Conservation (phyloP, 1,140 invertebrate species). For the Drosophila pruinosa region DNA sequence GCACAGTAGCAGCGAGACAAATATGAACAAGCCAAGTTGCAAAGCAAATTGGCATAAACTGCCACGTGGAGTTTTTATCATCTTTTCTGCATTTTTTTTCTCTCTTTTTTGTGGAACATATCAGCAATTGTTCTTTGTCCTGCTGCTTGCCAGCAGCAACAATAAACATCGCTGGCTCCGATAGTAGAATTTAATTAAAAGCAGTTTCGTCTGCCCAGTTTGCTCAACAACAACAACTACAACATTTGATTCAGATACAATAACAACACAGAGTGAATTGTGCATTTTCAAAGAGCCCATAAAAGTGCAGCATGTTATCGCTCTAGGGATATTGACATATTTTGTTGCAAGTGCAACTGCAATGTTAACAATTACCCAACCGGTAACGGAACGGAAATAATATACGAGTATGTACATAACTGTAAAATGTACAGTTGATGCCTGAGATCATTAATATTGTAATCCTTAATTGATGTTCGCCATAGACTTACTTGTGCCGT, state of each 20-base stretch:
- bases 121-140: not conserved
- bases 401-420: no score
- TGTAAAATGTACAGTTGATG: no score
- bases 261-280: conserved; percentile 12
- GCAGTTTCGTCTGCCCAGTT: conserved; percentile 19
- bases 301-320: conserved; percentile 2
- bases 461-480: not conserved
- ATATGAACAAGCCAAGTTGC: conserved; percentile 4
- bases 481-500: no score
- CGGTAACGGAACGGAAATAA: no score
- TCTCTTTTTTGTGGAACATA: not conserved
- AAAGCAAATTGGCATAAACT: conserved; percentile 22
- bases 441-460: no score
- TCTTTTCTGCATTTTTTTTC: not conserved
- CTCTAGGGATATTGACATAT: conserved; percentile 14
- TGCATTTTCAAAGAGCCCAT: conserved; percentile 22
- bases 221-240: not conserved
- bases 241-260: no score
- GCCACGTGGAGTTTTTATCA: not conserved
- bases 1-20: not conserved
- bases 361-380: not conserved
- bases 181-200: conserved; percentile 64
- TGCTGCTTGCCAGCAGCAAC: conserved; percentile 9
- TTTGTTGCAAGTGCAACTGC: not conserved
- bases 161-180: conserved; percentile 35